Evolutionary conservation across 2,888 invertebrate species (phyloP).

Genomic region (Andrena haemorrhoa): DNA sequence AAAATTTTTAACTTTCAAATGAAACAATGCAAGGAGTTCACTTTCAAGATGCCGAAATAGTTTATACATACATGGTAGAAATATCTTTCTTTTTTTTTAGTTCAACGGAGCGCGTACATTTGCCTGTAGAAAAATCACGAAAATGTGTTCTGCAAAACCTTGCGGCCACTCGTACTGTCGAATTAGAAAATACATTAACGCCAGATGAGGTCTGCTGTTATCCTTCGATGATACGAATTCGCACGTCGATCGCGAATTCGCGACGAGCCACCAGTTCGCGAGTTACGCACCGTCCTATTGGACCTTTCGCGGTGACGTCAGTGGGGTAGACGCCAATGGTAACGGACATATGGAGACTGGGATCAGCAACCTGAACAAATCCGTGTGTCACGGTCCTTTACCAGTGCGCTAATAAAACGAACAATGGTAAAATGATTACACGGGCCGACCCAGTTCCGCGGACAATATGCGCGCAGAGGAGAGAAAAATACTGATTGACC

Average conservation of each 20-base stretch:
- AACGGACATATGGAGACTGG: conserved; percentile 39
- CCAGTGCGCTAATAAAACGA: conserved; percentile 28
- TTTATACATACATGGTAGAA: no score
- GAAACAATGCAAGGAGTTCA: no score
- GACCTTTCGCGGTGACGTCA: conserved; percentile 64
- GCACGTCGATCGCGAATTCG: conserved; percentile 34
- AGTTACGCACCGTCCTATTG: conserved; percentile 39
- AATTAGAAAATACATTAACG: conserved; percentile 1
- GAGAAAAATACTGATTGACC: not conserved
- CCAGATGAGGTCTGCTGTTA: conserved; percentile 1
- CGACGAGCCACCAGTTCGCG: conserved; percentile 27
- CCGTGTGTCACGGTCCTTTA: conserved; percentile 28
- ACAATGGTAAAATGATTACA: conserved; percentile 32
- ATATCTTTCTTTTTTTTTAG: no score
- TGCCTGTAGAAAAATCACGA: no score
- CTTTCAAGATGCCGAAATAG: no score
- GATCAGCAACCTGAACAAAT: conserved; percentile 40
- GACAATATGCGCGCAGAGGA: not conserved
- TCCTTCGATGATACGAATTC: conserved; percentile 41
- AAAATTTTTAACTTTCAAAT: no score
- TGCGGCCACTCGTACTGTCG: no score
- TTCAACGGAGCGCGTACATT: no score
- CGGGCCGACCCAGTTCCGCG: conserved; percentile 22
- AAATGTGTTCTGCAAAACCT: no score
- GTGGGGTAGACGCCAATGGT: conserved; percentile 62